phyloP scores from a whole-genome alignment of 2,888 invertebrate species.

The Drosophila rellima region DNA sequence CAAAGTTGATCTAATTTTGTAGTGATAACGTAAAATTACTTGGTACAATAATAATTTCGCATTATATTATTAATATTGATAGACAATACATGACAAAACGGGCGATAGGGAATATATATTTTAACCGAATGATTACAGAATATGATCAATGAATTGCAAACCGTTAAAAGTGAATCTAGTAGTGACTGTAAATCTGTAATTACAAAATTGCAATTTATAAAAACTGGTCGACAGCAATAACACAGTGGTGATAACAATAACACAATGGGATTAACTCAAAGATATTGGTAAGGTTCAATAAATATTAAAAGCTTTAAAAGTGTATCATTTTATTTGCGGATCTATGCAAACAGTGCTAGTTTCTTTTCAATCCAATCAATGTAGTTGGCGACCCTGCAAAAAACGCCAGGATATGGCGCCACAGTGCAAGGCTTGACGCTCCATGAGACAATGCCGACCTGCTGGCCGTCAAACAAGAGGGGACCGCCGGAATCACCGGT shows the following conservation, averaged over 20 bases:
- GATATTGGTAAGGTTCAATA: neutral
- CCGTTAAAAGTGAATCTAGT: no score
- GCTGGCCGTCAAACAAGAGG: slow-evolving; percentile 73
- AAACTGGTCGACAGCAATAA: neutral
- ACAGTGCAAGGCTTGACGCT: slow-evolving; percentile 85
- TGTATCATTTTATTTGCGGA: neutral
- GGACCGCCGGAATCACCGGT: slow-evolving; percentile 85
- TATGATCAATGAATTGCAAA: no score
- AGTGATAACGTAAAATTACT: no score
- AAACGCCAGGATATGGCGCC: slow-evolving; percentile 85
- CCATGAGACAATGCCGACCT: slow-evolving; percentile 86
- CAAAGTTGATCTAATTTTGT: no score
- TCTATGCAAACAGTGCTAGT: slow-evolving; percentile 58
- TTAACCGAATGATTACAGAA: no score
- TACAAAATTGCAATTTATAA: neutral
- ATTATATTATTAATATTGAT: no score
- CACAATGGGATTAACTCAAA: neutral
- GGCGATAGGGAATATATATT: no score
- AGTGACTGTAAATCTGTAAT: neutral
- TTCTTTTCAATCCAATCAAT: slow-evolving; percentile 79
- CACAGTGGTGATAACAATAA: neutral
- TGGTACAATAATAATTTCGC: no score
- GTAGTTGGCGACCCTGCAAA: slow-evolving; percentile 84
- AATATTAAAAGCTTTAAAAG: neutral
- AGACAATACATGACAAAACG: no score